Evolutionary conservation across 2,888 invertebrate genomes (phyloP).

Genomic region (Mythimna albipuncta): DNA sequence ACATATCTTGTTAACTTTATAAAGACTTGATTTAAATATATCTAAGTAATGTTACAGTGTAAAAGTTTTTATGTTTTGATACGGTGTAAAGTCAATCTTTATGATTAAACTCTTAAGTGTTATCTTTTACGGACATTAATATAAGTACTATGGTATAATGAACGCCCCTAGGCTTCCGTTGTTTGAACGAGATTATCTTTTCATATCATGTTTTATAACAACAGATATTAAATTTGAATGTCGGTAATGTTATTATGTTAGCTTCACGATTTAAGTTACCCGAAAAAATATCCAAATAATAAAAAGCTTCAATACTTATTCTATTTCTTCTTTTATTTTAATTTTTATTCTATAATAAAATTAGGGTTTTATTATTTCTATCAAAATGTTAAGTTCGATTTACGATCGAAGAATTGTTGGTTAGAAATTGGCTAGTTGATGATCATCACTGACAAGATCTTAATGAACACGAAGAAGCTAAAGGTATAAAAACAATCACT

Average conservation of each 20-base stretch:
- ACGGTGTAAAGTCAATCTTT: conserved; percentile 12
- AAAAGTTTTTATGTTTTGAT: conserved; percentile 19
- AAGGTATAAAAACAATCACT: conserved; percentile 38
- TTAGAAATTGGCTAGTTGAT: neutral
- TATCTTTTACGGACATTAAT: conserved; percentile 42
- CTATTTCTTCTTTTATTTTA: no score
- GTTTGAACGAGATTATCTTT: conserved; percentile 62
- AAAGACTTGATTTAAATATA: conserved; percentile 1
- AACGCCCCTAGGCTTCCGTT: conserved; percentile 59
- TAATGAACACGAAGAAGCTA: conserved; percentile 9
- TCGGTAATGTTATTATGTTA: conserved; percentile 16
- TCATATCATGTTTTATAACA: conserved; percentile 56
- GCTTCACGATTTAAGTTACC: neutral
- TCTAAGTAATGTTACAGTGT: conserved; percentile 5
- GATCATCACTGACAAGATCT: conserved; percentile 15
- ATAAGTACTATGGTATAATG: conserved; percentile 21
- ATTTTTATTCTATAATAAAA: neutral
- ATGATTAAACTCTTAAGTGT: conserved; percentile 6
- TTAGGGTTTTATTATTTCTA: neutral
- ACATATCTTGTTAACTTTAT: conserved; percentile 34
- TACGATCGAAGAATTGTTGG: neutral
- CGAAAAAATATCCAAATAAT: no score
- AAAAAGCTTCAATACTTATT: neutral
- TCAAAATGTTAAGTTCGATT: neutral
- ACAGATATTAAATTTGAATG: conserved; percentile 22